A percentile compares a stretch with the other conserved stretches of the same genome.
phyloP scores from a whole-genome alignment of 2,888 invertebrate genomes.

The Ditylenchus weischeri region DNA sequence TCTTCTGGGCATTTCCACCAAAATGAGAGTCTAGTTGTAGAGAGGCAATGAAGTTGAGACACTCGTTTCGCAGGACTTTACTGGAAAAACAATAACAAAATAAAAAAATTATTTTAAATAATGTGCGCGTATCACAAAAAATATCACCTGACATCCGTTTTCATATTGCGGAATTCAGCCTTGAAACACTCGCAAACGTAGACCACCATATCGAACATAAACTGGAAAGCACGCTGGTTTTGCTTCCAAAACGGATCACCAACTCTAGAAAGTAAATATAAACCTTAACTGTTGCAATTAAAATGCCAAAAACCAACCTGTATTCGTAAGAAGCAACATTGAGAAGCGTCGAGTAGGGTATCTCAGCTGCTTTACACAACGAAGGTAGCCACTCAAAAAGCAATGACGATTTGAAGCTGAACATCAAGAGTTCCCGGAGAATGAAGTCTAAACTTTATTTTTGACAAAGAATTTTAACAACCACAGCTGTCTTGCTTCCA shows the following conservation, averaged over 20 bases:
- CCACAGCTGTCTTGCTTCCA: neutral
- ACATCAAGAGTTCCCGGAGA: conserved; percentile 39
- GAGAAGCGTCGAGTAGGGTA: conserved; percentile 37
- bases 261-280: conserved; percentile 23
- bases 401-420: conserved; percentile 15
- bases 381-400: conserved; percentile 27
- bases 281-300: too few species aligned
- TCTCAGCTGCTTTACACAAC: conserved; percentile 36
- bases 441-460: conserved; percentile 41
- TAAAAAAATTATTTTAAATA: too few species aligned
- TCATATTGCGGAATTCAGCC: conserved; percentile 1
- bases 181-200: conserved; percentile 13
- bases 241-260: conserved; percentile 50
- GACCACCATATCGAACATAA: conserved; percentile 40
- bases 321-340: conserved; percentile 39
- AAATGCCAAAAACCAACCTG: conserved; percentile 30
- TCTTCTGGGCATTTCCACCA: neutral
- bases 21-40: conserved; percentile 22
- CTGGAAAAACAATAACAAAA: neutral
- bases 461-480: neutral
- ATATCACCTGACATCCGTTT: conserved; percentile 10
- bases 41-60: conserved; percentile 24
- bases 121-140: neutral
- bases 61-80: conserved; percentile 21
- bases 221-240: conserved; percentile 40